Conservation (phyloP, 2,797 vertebrate genomes). For the Phyllotis vaccarum region DNA sequence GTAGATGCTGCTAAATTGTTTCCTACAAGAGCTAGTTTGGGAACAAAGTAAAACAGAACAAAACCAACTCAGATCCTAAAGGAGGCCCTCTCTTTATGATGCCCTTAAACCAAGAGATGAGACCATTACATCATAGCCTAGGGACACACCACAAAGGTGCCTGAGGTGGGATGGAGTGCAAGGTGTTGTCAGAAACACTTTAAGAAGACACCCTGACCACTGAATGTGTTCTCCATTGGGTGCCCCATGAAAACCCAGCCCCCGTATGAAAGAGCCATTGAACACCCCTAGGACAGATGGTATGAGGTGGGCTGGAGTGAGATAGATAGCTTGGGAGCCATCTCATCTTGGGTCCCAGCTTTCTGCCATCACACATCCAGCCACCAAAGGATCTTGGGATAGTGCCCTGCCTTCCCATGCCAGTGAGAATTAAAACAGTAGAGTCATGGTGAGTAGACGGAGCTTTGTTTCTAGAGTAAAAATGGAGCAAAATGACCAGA, state of each 20-base stretch:
- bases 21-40: background rate
- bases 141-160: rapidly evolving
- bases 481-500: background rate
- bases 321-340: background rate
- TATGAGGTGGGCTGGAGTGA: rapidly evolving
- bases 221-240: background rate
- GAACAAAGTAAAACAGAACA: background rate
- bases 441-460: background rate
- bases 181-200: background rate
- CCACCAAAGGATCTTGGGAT: background rate
- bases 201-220: too few relatives aligned
- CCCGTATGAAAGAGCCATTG: background rate
- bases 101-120: background rate
- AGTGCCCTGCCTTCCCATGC: background rate
- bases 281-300: background rate
- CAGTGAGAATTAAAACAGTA: background rate
- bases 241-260: background rate
- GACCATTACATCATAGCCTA: background rate
- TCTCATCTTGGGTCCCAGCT: background rate
- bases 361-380: background rate
- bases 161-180: background rate
- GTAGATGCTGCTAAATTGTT: background rate
- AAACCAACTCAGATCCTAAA: background rate
- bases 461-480: background rate
- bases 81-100: background rate